Base-by-base conservation (phyloP, 2,888 invertebrate species). In the Drosophila barbarae region DNA sequence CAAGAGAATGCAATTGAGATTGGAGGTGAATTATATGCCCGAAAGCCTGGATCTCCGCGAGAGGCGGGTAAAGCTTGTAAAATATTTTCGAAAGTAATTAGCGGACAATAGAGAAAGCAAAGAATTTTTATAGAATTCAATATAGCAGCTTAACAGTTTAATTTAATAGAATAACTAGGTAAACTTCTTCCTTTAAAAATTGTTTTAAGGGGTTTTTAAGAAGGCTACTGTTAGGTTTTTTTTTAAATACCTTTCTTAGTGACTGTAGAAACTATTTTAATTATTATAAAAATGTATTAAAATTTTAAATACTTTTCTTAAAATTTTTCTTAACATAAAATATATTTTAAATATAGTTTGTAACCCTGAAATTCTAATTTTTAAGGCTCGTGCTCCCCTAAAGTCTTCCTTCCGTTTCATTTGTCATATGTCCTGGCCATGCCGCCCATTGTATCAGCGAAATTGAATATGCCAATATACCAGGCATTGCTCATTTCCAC, bases 1-100 rank as follows among this genome's bases (percentile, higher is more conserved):
- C 51, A 64, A 57, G 50, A 30, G 56, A 10, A 61, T 77, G 78
- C 78, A 69, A 69, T 69, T 78, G 49, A 60, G 54, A 69, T 76
- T 55, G 39, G 32, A 51, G 39, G 52, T 65, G 63, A 63, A 65
- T 63, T 64, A 64, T 60, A 56, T 21, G 26, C 36, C 12, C 9
- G 21, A 51, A 5, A 44, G 38, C 12, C 18, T 7, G 4, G 7
- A 15, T n/a, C 13, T 5, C 15, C 15, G 2, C 6, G 5, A 7
- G 1, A 30, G 35, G 9, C 10, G 21, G 32, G 2, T 9, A 10
- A 10, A 10, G 21, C 12, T n/a, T 9, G 18, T 15, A 5, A 44
- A 42, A 12, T 34, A 59, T 21, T 34, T 58, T 34, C 2, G 1
- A 8, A 15, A 15, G 60, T 35, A 58, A 58, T 58, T 59, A 42